Base-by-base conservation (phyloP, 2,888 invertebrate species). In the Cylloceria caligata region DNA sequence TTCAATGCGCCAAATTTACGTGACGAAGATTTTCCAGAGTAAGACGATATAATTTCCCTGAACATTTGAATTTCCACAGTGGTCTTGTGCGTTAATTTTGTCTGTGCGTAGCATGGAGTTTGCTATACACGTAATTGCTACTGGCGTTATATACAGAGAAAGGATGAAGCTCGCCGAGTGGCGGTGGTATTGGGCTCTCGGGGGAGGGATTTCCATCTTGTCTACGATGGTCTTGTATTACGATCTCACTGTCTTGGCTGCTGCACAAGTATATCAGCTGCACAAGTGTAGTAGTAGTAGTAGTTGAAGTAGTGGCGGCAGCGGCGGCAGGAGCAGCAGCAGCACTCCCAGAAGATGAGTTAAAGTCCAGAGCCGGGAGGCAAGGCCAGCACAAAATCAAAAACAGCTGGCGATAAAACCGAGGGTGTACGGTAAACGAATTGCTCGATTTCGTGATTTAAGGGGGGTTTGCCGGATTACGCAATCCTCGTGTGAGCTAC, bases 401-500 rank as follows among this genome's bases (percentile, higher is more conserved):
- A 83, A 83, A 68, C 80, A 82, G 65, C 83, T 76, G 80, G 82
- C 75, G 77, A 82, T 84, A 80, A 85, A 85, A 80, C 84, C 49
- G 55, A 60, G 65, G 62, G 64, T 45, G 65, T 19, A 47, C 45
- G 84, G 62, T 72, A 84, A 84, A 84, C 62, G 64, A 84, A 84
- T 81, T 60, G 81, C 79, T 72, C 78, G 79, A 78, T 77, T 64
- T 65, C 65, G 81, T 85, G 84, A 83, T 84, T 84, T 84, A 83
- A 81, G 78, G 69, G 39, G 60, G 78, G 57, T 57, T 71, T 39
- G 69, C 49, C 19, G 81, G 69, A 82, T 84, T 72, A 83, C 62
- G 42, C 36, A 72, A 36, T 69, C 39, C 49, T 34, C n/a, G 67
- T 39, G 34, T 49, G 55, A 21, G 67, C 65, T 42, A 21, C 34